Evolutionary conservation across 2,797 vertebrate species (phyloP), one percentile per base, ranked within the genome.

Genomic region (Diglossa cyanea): DNA sequence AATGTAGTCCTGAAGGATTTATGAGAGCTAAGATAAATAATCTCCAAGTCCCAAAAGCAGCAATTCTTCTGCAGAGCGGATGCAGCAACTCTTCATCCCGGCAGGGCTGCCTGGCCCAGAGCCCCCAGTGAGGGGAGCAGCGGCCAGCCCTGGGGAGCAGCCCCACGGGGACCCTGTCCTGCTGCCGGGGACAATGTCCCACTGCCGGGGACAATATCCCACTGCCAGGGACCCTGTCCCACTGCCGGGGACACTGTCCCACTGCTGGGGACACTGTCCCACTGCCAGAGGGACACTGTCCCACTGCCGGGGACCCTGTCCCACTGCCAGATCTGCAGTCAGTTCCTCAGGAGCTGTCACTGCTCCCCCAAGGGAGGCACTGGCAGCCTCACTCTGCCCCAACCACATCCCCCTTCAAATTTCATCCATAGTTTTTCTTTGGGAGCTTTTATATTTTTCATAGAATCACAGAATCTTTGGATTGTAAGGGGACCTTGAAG

Each of bases 111-210:
- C 47, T 84, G 66, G 84, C 42, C 70, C 66, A 31, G 26, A 42
- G 51, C 28, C 4, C 5, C 13, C 4, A 17, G 57, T 0, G 1
- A 35, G n/a, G 31, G 42, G 21, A 26, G 44, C 13, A 50, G 76
- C 2, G 44, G 53, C 28, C 17, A 66, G 3, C 35, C 33, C 25
- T 0, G 0, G 48, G 24, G 65, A 80, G 61, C 40, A 25, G 65
- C 51, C 18, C 63, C 4, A 1, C 15, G 15, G 21, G 13, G 47
- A 48, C 47, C 5, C 47, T 25, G 24, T 48, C 47, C 24, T 13
- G 1, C 47, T 47, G 45, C 23, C 4, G 3, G 45, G 23, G 13
- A 47, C 45, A 4, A 13, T 47, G 44, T 45, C 44, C 20, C 44
- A 7, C 44, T 47, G 45, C 44, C 16, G 6, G 40, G 7, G 16